Evolutionary conservation across 2,888 invertebrate species (phyloP).

Genomic region (Chrysina gloriosa): DNA sequence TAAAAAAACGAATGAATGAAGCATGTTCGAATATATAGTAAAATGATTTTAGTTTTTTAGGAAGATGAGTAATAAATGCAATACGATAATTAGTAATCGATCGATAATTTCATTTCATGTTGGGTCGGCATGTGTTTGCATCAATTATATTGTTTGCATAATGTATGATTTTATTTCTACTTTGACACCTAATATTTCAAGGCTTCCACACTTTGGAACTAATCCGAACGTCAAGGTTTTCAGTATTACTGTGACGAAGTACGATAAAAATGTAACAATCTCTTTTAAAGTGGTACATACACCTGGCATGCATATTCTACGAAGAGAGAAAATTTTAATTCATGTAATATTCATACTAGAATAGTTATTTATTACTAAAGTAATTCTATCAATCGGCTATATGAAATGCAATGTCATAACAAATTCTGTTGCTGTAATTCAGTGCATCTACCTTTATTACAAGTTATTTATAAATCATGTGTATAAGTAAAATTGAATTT

Average conservation of each 20-base stretch:
- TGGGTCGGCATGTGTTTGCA: slow-evolving; percentile 1
- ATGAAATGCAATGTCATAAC: too few species aligned
- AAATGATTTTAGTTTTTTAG: too few species aligned
- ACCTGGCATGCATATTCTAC: background rate
- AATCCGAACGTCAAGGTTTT: slow-evolving; percentile 36
- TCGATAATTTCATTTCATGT: slow-evolving; percentile 24
- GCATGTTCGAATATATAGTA: too few species aligned
- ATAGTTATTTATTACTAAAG: too few species aligned
- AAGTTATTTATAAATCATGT: too few species aligned
- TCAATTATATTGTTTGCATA: slow-evolving; percentile 37
- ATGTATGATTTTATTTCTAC: slow-evolving; percentile 32
- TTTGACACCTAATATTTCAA: slow-evolving; percentile 39
- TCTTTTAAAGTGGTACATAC: slow-evolving; percentile 9
- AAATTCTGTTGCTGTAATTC: too few species aligned
- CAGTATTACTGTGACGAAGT: slow-evolving; percentile 17
- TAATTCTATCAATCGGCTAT: too few species aligned
- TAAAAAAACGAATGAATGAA: too few species aligned
- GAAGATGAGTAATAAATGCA: background rate
- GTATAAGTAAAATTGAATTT: too few species aligned
- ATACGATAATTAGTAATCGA: slow-evolving; percentile 2
- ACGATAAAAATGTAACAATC: slow-evolving; percentile 28
- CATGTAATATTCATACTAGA: too few species aligned
- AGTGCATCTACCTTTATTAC: too few species aligned
- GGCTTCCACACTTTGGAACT: slow-evolving; percentile 39
- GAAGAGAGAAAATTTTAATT: too few species aligned